Evolutionary conservation across 2,888 invertebrate species (phyloP).

Genomic region (Baronia brevicornis): DNA sequence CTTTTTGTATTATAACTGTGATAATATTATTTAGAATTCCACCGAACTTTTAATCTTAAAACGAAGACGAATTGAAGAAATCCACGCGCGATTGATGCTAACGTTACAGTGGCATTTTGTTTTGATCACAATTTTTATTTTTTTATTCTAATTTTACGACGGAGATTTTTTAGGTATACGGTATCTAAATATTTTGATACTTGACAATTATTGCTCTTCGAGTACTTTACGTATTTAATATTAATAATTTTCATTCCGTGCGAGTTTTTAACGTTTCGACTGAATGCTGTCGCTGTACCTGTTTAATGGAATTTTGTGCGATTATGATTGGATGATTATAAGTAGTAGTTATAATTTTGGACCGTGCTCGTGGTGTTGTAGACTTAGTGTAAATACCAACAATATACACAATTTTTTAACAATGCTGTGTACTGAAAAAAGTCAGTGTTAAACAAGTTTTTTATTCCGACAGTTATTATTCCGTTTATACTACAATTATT

Average conservation of each 20-base stretch:
- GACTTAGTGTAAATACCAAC: conserved; percentile 26
- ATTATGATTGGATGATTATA: conserved; percentile 37
- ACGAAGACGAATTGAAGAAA: conserved; percentile 54
- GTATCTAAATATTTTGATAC: conserved; percentile 54
- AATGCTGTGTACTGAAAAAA: conserved; percentile 2
- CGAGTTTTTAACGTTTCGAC: conserved; percentile 51
- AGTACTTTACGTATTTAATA: conserved; percentile 68
- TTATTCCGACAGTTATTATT: too few species aligned
- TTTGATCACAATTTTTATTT: conserved; percentile 63
- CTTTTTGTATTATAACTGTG: conserved; percentile 72
- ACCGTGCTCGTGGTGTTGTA: conserved; percentile 26
- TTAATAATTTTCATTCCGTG: conserved; percentile 70
- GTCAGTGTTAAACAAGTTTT: conserved; percentile 7
- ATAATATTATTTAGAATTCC: conserved; percentile 70
- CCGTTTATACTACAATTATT: too few species aligned
- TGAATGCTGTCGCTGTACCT: conserved; percentile 62
- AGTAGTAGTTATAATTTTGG: conserved; percentile 25
- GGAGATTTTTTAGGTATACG: conserved; percentile 51
- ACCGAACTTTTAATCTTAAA: conserved; percentile 62
- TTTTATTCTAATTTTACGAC: conserved; percentile 52
- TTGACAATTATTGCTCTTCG: conserved; percentile 50
- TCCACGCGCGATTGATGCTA: conserved; percentile 50
- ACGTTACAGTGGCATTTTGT: conserved; percentile 42
- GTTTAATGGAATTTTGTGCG: conserved; percentile 33
- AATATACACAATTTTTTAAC: conserved; percentile 5